Evolutionary conservation across 1,140 invertebrate species (phyloP), one percentile per base, ranked within the genome.

Genomic region (Berghia stephanieae): DNA sequence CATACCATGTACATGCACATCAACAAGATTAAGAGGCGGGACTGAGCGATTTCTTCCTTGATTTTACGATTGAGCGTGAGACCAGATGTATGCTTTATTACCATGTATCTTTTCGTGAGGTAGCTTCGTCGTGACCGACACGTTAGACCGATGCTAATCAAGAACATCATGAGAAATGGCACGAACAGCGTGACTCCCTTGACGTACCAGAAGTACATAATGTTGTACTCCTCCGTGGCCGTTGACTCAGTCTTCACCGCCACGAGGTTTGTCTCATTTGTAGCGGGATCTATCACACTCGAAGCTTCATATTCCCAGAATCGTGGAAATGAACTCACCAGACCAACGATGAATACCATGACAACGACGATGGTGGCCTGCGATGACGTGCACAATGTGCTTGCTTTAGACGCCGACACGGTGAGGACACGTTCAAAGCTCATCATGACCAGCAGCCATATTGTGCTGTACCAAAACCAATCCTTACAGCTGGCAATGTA

Each of bases 151-250:
- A 83, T 79, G 0, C 77, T 76, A 24, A 83, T 81, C 27, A 83
- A 49, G 0, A 85, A 55, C 77, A 86, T 82, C 52, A 88, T 80
- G 46, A 83, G 72, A 42, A 80, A 82, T 24, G 87, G 86, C 42
- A 87, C 79, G 63, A 87, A 84, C 10, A 86, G 75, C n/a, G 84
- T 86, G 21, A 88, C 83, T 13, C 80, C 83, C 31, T 83, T 84
- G 1, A 85, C 80, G 72, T 88, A 88, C 87, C 87, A 88, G 79
- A 86, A 88, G 75, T 88, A 88, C 67, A 86, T 84, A 2, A 81
- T 80, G 52, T 83, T 83, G 78, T 85, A 87, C 77, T 84, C 83
- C 16, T 82, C 79, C 46, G 84, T 83, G 8, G 80, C 79, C 16
- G 80, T 81, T n/a, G 81, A 79, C 13, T 72, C 52, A 6, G 84